Base-by-base conservation (phyloP, 2,113 vertebrate genomes). In the Leucosticte australis region DNA sequence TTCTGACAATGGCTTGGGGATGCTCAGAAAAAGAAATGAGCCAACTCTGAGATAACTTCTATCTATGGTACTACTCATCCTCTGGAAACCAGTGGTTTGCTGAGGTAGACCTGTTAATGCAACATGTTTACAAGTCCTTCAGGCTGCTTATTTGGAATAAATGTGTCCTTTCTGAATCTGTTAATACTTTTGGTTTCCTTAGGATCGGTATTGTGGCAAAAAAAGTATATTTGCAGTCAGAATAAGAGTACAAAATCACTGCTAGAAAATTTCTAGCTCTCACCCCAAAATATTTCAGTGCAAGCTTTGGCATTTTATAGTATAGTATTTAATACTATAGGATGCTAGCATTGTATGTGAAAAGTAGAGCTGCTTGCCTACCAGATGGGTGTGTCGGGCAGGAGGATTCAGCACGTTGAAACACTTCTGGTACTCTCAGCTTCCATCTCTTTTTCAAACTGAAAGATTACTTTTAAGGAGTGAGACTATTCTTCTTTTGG, bases 371-470 rank as follows among this genome's bases (percentile, higher is more conserved):
- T 46, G 3, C 31, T 70, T 87, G 13, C 12, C 42, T 50, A 19
- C 4, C 13, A 27, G 15, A 50, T 3, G 7, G 0, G 3, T 39
- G 11, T 39, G 15, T 19, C 10, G 3, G 12, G 12, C 3, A 39
- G 13, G 10, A 75, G 26, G 10, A 21, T 47, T 81, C 21, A 39
- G 9, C 5, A 33, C 2, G 0, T 44, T 39, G 47, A 87, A 84
- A 63, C 3, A 49, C 33, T 89, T 78, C 31, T 79, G 21, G 24
- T 75, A 49, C 4, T 8, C 15, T 74, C 19, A 81, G 12, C 6
- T 79, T 75, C 15, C 14, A 53, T 21, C 24, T 70, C 31, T 53
- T 65, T 31, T 62, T 87, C 39, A 93, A 44, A 47, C 42, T 50
- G 52, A 21, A 62, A 68, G 15, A 42, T 30, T 55, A 52, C 52